Evolutionary conservation across 2,797 vertebrate genomes (phyloP).

Genomic region (Apogon talboti): DNA sequence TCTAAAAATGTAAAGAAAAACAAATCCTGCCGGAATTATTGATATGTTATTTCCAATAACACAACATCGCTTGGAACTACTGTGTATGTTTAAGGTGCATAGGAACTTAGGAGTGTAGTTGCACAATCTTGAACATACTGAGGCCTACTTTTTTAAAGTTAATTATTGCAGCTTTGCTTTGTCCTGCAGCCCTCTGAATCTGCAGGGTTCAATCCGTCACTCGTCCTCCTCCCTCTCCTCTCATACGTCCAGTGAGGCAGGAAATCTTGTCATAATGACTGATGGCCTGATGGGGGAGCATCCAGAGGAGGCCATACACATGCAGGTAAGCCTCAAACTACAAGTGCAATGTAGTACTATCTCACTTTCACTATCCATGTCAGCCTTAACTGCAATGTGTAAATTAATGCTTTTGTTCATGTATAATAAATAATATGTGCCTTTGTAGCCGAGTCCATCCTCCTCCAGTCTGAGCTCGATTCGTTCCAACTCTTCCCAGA

Average conservation of each 20-base stretch:
- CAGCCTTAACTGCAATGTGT: background rate
- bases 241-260: constrained; percentile 95
- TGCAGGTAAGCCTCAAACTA: constrained; percentile 88
- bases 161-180: constrained; percentile 12
- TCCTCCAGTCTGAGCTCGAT: constrained; percentile 99
- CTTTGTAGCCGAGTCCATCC: constrained; percentile 94
- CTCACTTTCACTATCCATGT: no score
- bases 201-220: constrained; percentile 93
- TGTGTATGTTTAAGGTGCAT: no score
- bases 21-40: no score
- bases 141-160: no score
- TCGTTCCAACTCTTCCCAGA: constrained; percentile 97
- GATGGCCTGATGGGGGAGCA: constrained; percentile 92
- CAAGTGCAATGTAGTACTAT: background rate
- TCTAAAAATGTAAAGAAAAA: no score
- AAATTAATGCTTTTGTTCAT: background rate
- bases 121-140: no score
- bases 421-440: background rate
- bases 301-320: constrained; percentile 93
- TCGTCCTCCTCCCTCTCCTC: constrained; percentile 98
- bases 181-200: constrained; percentile 89
- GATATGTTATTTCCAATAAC: no score
- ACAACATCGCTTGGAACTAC: no score
- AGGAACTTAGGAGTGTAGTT: no score
- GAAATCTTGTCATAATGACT: constrained; percentile 94